These are phyloP conservation scores for Lucifuga dentata DNA, from an alignment of 2,113 vertebrate genomes.

Conservation along the genomic window DNA sequence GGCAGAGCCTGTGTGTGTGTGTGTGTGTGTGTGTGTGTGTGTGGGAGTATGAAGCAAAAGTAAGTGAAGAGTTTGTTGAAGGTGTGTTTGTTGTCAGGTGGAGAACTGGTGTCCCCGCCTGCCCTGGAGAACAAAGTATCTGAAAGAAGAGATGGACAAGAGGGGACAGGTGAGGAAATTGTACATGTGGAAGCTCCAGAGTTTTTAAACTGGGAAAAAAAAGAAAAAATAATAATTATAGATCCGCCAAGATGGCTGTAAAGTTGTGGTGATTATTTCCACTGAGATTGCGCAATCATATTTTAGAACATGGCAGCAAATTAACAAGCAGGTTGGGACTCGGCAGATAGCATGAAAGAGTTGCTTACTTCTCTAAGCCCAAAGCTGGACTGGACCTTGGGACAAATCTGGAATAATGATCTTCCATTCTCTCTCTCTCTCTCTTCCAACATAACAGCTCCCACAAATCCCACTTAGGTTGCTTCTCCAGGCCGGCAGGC, in stretches of 20 bases:
- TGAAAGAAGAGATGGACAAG: slow-evolving; percentile 89
- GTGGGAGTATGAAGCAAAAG: too few species aligned
- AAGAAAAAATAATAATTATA: too few species aligned
- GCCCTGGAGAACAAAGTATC: slow-evolving; percentile 92
- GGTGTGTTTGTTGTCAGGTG: slow-evolving; percentile 83
- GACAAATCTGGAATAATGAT: slow-evolving; percentile 59
- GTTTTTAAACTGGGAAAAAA: not conserved
- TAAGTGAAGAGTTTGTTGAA: not conserved
- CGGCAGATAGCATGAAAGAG: slow-evolving; percentile 32
- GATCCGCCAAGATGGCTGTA: too few species aligned
- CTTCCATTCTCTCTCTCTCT: too few species aligned
- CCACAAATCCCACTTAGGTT: slow-evolving; percentile 56
- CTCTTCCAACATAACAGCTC: slow-evolving; percentile 50
- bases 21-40: too few species aligned
- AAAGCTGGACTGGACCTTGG: slow-evolving; percentile 46
- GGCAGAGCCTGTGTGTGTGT: too few species aligned
- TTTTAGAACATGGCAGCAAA: slow-evolving; percentile 6
- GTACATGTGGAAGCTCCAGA: too few species aligned
- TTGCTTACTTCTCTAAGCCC: slow-evolving; percentile 18
- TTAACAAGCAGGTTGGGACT: slow-evolving; percentile 10
- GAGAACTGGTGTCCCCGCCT: slow-evolving; percentile 99
- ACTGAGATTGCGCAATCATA: too few species aligned
- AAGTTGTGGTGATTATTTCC: not conserved
- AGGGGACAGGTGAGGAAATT: slow-evolving; percentile 86
- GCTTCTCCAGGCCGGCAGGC: slow-evolving; percentile 13